Conservation (phyloP, 2,113 vertebrate genomes). For the Protobothrops mucrosquamatus region DNA sequence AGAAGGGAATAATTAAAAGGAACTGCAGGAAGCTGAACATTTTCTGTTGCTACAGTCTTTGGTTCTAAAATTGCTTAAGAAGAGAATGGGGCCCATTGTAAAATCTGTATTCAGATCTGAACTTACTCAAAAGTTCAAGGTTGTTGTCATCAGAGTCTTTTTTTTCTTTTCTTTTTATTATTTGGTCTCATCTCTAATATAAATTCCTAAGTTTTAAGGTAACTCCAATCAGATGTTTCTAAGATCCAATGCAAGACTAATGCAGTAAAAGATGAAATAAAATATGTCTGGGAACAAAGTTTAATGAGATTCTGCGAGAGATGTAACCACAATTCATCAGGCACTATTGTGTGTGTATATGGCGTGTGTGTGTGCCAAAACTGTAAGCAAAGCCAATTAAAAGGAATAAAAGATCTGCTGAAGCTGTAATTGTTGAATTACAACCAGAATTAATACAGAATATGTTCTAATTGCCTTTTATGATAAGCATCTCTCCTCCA, state of each 20-base stretch:
- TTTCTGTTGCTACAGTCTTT: conserved; percentile 41
- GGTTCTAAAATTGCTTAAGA: conserved; percentile 31
- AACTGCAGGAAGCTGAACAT: conserved; percentile 35
- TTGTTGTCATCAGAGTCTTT: conserved; percentile 21
- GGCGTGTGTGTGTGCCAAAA: neutral
- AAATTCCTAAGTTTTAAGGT: conserved; percentile 57
- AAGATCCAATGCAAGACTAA: conserved; percentile 56
- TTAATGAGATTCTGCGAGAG: conserved; percentile 40
- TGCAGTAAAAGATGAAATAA: conserved; percentile 57
- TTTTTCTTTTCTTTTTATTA: conserved; percentile 21
- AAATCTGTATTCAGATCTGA: conserved; percentile 48
- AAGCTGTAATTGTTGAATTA: neutral
- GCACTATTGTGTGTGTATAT: neutral
- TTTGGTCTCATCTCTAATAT: conserved; percentile 44
- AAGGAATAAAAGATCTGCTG: neutral
- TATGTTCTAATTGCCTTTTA: conserved; percentile 40
- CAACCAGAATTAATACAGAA: conserved; percentile 32
- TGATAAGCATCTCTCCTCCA: neutral
- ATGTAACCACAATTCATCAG: conserved; percentile 5
- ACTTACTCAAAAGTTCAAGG: conserved; percentile 47
- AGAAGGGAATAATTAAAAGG: conserved; percentile 32
- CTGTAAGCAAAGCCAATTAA: neutral
- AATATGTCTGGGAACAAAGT: conserved; percentile 51
- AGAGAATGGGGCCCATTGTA: conserved; percentile 41
- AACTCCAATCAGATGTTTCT: conserved; percentile 63